phyloP scores from a whole-genome alignment of 2,797 vertebrate genomes.

The Eutrigla gurnardus region DNA sequence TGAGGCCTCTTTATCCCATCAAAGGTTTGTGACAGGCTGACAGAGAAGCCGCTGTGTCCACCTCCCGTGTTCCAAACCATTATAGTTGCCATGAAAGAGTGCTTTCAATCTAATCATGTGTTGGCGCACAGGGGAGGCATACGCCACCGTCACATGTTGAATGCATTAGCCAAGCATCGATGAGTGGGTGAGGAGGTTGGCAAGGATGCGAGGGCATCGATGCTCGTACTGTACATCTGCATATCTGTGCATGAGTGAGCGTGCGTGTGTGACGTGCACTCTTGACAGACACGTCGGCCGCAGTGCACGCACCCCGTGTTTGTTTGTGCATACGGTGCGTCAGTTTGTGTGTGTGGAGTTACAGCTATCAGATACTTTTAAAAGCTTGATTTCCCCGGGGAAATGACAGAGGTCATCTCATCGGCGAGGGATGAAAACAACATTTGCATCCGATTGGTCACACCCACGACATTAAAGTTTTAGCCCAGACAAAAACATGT shows the following conservation, averaged over 20 bases:
- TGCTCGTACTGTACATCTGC: conserved; percentile 36
- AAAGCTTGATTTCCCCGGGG: conserved; percentile 91
- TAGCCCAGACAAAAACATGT: conserved; percentile 97
- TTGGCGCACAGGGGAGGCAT: conserved; percentile 41
- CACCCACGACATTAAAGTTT: conserved; percentile 96
- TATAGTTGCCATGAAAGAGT: conserved; percentile 54
- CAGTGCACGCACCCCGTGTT: conserved; percentile 29
- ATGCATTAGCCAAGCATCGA: conserved; percentile 64
- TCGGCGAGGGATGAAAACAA: conserved; percentile 95
- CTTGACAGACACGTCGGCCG: conserved; percentile 8
- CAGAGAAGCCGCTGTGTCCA: conserved; percentile 60
- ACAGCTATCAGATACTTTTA: conserved; percentile 86
- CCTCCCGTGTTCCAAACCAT: conserved; percentile 44
- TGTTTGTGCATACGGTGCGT: conserved; percentile 48
- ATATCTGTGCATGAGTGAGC: conserved; percentile 32
- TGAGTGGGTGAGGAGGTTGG: conserved; percentile 52
- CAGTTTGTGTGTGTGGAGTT: conserved; percentile 65
- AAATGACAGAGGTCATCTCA: conserved; percentile 94
- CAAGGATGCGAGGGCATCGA: conserved; percentile 39
- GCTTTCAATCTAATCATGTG: conserved; percentile 65
- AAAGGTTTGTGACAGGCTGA: conserved; percentile 61
- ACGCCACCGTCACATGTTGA: conserved; percentile 59
- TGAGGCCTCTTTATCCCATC: conserved; percentile 62
- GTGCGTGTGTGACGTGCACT: not conserved
- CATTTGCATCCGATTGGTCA: conserved; percentile 99